Base-by-base conservation (phyloP, 2,888 invertebrate genomes). In the Ophioninae sp. region DNA sequence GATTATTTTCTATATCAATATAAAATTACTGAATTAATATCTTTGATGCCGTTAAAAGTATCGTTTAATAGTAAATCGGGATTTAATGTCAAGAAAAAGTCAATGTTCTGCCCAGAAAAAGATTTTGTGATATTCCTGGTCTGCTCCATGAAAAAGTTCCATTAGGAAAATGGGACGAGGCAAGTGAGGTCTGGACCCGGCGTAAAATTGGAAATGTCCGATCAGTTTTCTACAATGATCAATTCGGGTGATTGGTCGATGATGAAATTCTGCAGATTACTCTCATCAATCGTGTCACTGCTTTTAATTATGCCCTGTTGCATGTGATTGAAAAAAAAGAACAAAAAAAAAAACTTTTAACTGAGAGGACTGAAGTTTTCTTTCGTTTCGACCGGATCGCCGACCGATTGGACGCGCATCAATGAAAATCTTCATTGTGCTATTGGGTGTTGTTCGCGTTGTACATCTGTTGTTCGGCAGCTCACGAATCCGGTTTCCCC, bases 381-480 rank as follows among this genome's bases (percentile, higher is more conserved):
- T 79, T 56, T 41, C 7, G 21, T 67, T n/a, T 37, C 17, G 30
- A 30, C 30, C 30, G 30, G 30, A 30, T 30, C 3, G 50, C 41
- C 20, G 59, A 39, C n/a, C 37, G 62, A 59, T 72, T 73, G 74
- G 67, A 65, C 30, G 21, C 50, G 64, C 13, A 10, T 70, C 20
- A 67, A 77, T 70, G 64, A 56, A 65, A 78, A 78, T 78, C 64
- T 44, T 74, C 74, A 23, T 69, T 68, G 61, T 59, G 68, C 69
- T 72, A 75, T 59, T 75, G 50, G 61, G 2, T 84, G 79, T 76
- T 73, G 61, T 76, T 56, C 61, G 59, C 59, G 65, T 44, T 76
- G 67, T 79, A 75, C 64, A 69, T 57, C 57, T 73, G 62, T 61
- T 75, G 78, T 78, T 44, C 67, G 41, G 72, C 23, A 72, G 56